Evolutionary conservation across 2,113 vertebrate species (phyloP).

Genomic region (Hemichromis elongatus): DNA sequence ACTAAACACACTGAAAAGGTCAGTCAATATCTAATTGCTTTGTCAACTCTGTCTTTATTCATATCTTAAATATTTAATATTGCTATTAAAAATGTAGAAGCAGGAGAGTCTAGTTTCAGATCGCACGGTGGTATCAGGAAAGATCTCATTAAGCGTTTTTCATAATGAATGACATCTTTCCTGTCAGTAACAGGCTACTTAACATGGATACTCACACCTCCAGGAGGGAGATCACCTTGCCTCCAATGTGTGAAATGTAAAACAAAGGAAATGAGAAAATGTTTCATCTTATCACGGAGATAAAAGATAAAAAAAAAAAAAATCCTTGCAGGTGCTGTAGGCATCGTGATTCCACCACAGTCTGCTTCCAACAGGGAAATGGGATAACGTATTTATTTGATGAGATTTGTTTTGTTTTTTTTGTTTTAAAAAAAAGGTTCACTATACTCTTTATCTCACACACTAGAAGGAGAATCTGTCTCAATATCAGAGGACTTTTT

Average conservation of each 20-base stretch:
- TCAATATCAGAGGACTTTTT: not conserved
- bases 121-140: slow-evolving; percentile 5
- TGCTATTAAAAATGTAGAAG: slow-evolving; percentile 49
- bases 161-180: slow-evolving; percentile 57
- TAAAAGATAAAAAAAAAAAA: slow-evolving; percentile 44
- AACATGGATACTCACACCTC: slow-evolving; percentile 46
- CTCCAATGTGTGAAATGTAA: slow-evolving; percentile 47
- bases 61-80: slow-evolving; percentile 63
- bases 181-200: slow-evolving; percentile 40
- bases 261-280: slow-evolving; percentile 57
- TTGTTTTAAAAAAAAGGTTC: not conserved
- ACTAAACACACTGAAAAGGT: slow-evolving; percentile 56
- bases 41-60: slow-evolving; percentile 64
- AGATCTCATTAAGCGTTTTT: slow-evolving; percentile 57
- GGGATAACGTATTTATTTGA: slow-evolving; percentile 34
- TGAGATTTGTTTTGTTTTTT: not conserved
- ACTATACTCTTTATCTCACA: not conserved
- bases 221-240: slow-evolving; percentile 23
- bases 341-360: not conserved
- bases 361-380: slow-evolving; percentile 9
- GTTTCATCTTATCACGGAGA: slow-evolving; percentile 38
- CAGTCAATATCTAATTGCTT: slow-evolving; percentile 67
- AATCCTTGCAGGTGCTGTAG: slow-evolving; percentile 4
- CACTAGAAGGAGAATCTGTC: not conserved
- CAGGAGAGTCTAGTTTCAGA: slow-evolving; percentile 8